A percentile compares a stretch with the other conserved stretches of the same genome.
Conservation (phyloP, 2,113 vertebrate species). For the Rhineura floridana region DNA sequence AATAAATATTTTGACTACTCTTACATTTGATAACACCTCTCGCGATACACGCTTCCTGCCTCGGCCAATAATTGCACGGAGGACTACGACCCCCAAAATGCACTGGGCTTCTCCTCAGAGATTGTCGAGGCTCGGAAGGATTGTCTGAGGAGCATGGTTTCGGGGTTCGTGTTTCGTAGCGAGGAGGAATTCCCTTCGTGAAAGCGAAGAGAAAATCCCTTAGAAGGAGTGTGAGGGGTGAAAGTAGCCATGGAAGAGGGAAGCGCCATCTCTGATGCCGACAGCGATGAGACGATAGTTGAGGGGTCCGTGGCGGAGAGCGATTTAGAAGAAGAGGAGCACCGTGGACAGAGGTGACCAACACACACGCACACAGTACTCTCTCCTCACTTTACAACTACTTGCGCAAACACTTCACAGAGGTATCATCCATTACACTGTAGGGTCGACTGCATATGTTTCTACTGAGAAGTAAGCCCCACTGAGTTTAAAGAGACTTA, state of each 20-base stretch:
- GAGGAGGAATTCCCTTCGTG: accelerated
- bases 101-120: too few species aligned
- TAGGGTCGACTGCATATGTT: background rate
- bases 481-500: background rate
- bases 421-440: background rate
- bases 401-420: background rate
- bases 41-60: background rate
- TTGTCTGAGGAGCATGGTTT: background rate
- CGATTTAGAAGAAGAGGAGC: conserved; percentile 67
- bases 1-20: too few species aligned
- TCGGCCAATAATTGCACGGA: background rate
- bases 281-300: conserved; percentile 70
- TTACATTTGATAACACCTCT: too few species aligned
- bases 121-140: too few species aligned
- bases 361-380: background rate
- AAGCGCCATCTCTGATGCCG: background rate
- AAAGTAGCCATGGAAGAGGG: background rate
- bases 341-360: conserved; percentile 56
- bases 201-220: too few species aligned
- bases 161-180: accelerated
- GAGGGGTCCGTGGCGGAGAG: conserved; percentile 64
- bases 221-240: accelerated
- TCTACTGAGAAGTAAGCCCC: background rate
- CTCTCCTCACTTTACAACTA: background rate
- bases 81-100: background rate